Percentiles rank a stretch among this genome's conserved stretches.
Evolutionary conservation across 1,140 invertebrate genomes (phyloP).

Genomic region (Frieseomelitta varia): DNA sequence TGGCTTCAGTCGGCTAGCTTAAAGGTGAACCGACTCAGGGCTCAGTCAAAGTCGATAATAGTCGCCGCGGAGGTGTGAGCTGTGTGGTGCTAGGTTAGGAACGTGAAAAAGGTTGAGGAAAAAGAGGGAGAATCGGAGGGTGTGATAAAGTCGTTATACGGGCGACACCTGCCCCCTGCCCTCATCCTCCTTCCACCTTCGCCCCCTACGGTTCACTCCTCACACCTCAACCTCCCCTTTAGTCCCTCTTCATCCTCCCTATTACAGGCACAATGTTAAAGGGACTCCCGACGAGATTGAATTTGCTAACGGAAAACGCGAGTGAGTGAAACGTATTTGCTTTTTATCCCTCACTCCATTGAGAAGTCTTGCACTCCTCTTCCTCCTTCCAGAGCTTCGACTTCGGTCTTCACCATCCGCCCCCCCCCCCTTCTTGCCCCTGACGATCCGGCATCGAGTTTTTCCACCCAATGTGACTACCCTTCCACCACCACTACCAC

Average conservation of each 20-base stretch:
- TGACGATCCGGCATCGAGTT: conserved; percentile 37
- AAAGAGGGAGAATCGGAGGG: conserved; percentile 61
- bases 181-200: conserved; percentile 54
- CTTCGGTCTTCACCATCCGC: conserved; percentile 11
- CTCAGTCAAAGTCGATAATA: conserved; percentile 77
- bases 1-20: conserved; percentile 73
- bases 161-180: conserved; percentile 75
- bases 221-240: conserved; percentile 65
- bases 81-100: conserved; percentile 64
- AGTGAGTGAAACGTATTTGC: conserved; percentile 81
- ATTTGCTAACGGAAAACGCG: conserved; percentile 81
- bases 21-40: conserved; percentile 74
- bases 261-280: conserved; percentile 80
- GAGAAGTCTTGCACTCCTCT: conserved; percentile 71
- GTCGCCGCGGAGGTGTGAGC: conserved; percentile 72
- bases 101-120: conserved; percentile 67
- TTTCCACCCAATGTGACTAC: conserved; percentile 43
- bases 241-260: conserved; percentile 77
- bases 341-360: conserved; percentile 80
- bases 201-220: conserved; percentile 61
- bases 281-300: conserved; percentile 80
- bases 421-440: conserved; percentile 17
- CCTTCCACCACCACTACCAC: conserved; percentile 25
- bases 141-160: conserved; percentile 80
- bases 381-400: conserved; percentile 39